Base-by-base conservation (phyloP, 2,888 invertebrate genomes). In the Lissocephala sabroskyi region DNA sequence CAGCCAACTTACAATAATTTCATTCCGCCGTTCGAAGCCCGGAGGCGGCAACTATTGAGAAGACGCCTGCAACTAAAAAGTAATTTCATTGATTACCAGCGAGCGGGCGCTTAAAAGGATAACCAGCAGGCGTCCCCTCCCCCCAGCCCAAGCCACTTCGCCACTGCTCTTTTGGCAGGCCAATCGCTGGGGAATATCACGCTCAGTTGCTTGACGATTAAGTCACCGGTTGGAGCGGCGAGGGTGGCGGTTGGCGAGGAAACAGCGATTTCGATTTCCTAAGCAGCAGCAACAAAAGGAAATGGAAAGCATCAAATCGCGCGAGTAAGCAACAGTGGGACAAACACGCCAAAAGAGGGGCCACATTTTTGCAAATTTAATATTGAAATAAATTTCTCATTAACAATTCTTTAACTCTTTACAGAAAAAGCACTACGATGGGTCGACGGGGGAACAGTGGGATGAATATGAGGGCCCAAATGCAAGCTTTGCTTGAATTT, bases 11-110 rank as follows among this genome's bases (percentile, higher is more conserved):
- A 56, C 65, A 75, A 71, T 71, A 71, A 71, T 32, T 32, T 32
- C 26, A n/a, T 18, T 9, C 13, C n/a, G n/a, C n/a, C n/a, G n/a
- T n/a, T n/a, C n/a, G n/a, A n/a, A n/a, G n/a, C n/a, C n/a, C n/a
- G n/a, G n/a, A n/a, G n/a, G n/a, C n/a, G n/a, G n/a, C n/a, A n/a
- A n/a, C 11, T 18, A 19, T 39, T 39, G 13, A 40, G 19, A 13
- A n/a, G n/a, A n/a, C n/a, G 59, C 65, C 49, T 56, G 49, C 55
- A 65, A 71, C 60, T 65, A 59, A 71, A 71, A 75, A 63, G 73
- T 71, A 68, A 75, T 75, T 65, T 68, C 73, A 71, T 75, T 75
- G 71, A 75, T 71, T 75, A 71, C 71, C 56, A 54, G 47, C 40
- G 53, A 47, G 47, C 30, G 16, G 41, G 45, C 41, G 45, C 35